Base-by-base conservation (phyloP, 2,888 invertebrate genomes). In the Parasteatoda lunata region DNA sequence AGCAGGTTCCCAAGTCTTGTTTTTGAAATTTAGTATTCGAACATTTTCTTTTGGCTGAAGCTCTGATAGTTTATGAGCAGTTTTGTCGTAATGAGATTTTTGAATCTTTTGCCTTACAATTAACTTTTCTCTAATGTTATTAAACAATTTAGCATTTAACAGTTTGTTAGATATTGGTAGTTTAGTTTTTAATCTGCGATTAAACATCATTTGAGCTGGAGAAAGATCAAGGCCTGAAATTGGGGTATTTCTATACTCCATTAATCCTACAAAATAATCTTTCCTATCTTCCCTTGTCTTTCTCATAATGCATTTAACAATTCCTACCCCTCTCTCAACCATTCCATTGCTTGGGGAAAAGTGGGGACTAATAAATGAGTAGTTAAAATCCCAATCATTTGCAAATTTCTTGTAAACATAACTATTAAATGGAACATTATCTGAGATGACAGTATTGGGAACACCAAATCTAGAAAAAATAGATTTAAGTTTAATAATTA, bases 161-260 rank as follows among this genome's bases (percentile, higher is more conserved):
- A 77, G 11, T 51, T 52, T 68, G 51, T 65, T 68, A 30, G 0
- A 11, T 45, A 47, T 13, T 1, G 47, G 69, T 3, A 69, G 9
- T 68, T 69, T 69, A 30, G 54, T n/a, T 68, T 4, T 68, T 48
- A 77, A 30, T 45, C 68, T 77, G n/a, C 54, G 47, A 69, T 47
- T 52, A 51, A 77, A 77, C 69, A 77, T 69, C 11, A 77, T 0
- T 11, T 77, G 69, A 0, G 69, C 45, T 7, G n/a, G 54, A n/a
- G 54, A 77, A 54, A 77, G 54, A 13, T 11, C 54, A 13, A 69
- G n/a, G 11, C 77, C 69, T 45, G 48, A 75, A 6, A 70, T 75
- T 6, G 64, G 64, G 47, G 47, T 75, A n/a, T 75, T 79, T 48
- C 76, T 65, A 54, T 79, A 79, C 30, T 85, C 85, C 79, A 85